Conservation (phyloP, 92 coral and sea anemone species). For the Porites lobata region DNA sequence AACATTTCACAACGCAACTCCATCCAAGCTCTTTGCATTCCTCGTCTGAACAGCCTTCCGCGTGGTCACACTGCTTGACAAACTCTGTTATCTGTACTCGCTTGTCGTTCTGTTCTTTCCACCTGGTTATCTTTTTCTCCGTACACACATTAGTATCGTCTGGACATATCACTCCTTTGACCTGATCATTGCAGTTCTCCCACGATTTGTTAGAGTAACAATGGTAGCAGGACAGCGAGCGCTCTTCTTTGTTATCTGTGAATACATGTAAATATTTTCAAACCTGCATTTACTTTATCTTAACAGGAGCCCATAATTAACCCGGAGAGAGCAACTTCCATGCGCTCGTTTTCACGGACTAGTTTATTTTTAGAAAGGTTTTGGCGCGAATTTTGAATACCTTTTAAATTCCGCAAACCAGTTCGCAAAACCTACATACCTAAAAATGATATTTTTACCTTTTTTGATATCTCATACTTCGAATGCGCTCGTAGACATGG, state of each 20-base stretch:
- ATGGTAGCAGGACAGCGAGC: constrained; percentile 1
- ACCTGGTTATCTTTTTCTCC: not conserved
- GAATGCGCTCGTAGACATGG: too few relatives aligned
- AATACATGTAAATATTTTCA: not conserved
- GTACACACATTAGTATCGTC: not conserved
- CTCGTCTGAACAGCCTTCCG: not conserved
- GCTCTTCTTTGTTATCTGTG: constrained; percentile 8
- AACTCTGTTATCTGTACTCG: not conserved
- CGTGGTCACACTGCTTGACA: not conserved
- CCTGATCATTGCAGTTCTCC: constrained; percentile 16
- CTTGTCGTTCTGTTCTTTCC: not conserved
- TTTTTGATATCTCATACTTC: too few relatives aligned
- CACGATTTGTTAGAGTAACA: constrained; percentile 8
- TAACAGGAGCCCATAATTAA: too few relatives aligned
- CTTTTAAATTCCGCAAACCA: too few relatives aligned
- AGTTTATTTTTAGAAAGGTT: too few relatives aligned
- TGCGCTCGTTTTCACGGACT: too few relatives aligned
- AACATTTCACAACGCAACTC: not conserved
- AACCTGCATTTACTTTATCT: too few relatives aligned
- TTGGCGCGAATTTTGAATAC: too few relatives aligned
- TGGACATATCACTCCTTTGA: not conserved
- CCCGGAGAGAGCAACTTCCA: too few relatives aligned
- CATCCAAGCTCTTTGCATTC: constrained; percentile 7
- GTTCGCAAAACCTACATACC: too few relatives aligned
- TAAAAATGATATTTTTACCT: too few relatives aligned